Evolutionary conservation across 2,113 vertebrate species (phyloP), one percentile per base, ranked within the genome.

Genomic region (Terrapene triunguis): DNA sequence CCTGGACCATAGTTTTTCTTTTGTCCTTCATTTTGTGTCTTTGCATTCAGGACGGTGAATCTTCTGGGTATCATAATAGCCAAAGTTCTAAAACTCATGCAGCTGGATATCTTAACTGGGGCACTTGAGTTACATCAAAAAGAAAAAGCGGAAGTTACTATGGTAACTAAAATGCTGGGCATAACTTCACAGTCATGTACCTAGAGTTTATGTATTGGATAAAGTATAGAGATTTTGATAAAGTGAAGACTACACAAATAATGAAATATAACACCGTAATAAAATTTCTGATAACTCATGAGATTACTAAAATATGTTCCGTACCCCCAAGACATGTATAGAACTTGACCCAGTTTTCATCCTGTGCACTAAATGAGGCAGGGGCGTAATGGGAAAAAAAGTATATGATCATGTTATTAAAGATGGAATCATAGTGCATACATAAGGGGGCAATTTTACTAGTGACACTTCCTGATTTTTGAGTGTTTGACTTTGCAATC

Each of bases 141-240:
- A 92, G 89, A 74, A 90, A 94, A 94, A 65, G 89, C 59, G 38
- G 47, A 50, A 95, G 85, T 96, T 97, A 90, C 91, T 95, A 92
- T 89, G 93, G 95, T 81, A 96, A 89, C 95, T 95, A 47, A 42
- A 57, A 44, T 47, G 47, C 90, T 91, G 32, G 90, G 84, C 76
- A 54, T 10, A 80, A 92, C 89, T 91, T 92, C 69, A 21, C 5
- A 21, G 59, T 78, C 42, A 79, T 51, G 35, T 69, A 82, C 80
- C 50, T 78, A 84, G 32, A 83, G 82, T 88, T 55, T 80, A 48
- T 53, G 19, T 53, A 21, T 1, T 53, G 53, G 51, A 51, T 51
- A 51, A 51, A 51, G 19, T 53, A 53, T 53, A 53, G 53, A 53
- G 19, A 21, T 53, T 53, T 53, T 7, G 53, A 21, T 10, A 6